Percentiles rank a stretch among this genome's conserved stretches.
Evolutionary conservation across 1,140 invertebrate genomes (phyloP).

Genomic region (Rhopalosiphum padi): DNA sequence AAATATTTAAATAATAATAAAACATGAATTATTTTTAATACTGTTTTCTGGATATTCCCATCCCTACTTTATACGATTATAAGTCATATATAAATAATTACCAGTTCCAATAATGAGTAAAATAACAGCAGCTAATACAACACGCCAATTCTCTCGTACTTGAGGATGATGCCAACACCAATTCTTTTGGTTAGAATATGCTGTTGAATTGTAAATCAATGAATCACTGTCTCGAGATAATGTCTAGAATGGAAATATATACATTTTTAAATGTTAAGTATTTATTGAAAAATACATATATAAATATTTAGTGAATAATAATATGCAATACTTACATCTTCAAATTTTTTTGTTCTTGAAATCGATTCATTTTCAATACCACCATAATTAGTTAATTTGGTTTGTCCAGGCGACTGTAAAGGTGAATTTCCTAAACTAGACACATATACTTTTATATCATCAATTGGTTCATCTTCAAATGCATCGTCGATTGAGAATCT

Average conservation of each 20-base stretch:
- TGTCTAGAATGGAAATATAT: slow-evolving; percentile 67
- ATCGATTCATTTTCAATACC: slow-evolving; percentile 59
- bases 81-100: slow-evolving; percentile 61
- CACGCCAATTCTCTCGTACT: slow-evolving; percentile 84
- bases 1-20: neutral
- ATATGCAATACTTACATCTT: slow-evolving; percentile 61
- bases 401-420: slow-evolving; percentile 63
- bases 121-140: slow-evolving; percentile 79
- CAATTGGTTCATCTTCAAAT: slow-evolving; percentile 77
- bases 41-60: neutral
- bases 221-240: slow-evolving; percentile 81
- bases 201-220: slow-evolving; percentile 73
- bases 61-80: neutral
- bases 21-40: neutral
- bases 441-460: slow-evolving; percentile 76
- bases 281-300: neutral
- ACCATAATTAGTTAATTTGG: slow-evolving; percentile 58
- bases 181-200: slow-evolving; percentile 62
- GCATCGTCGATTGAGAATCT: slow-evolving; percentile 82
- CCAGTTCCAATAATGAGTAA: slow-evolving; percentile 79
- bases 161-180: slow-evolving; percentile 84
- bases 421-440: slow-evolving; percentile 71
- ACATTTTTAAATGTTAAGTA: neutral
- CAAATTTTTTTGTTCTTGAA: slow-evolving; percentile 59
- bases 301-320: too few species aligned